Base-by-base conservation (phyloP, 2,888 invertebrate genomes). In the Andrena bicolor region DNA sequence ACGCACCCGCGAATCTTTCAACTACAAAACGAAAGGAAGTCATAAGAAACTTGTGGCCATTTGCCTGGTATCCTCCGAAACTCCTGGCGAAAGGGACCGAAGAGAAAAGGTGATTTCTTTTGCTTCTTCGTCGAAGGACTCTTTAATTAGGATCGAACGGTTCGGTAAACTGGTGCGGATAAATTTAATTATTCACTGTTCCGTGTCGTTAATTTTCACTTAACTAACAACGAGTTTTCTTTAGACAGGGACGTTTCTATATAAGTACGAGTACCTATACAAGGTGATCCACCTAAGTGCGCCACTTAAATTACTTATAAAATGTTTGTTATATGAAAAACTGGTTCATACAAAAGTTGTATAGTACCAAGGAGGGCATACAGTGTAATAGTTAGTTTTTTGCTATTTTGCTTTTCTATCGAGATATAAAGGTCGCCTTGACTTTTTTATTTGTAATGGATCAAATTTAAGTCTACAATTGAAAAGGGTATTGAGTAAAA, bases 151-250 rank as follows among this genome's bases (percentile, higher is more conserved):
- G 48, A 68, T 68, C 78, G 81, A 75, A 66, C 74, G 74, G 65
- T 68, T 56, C 72, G 64, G 72, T 60, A 77, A 76, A 64, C 61
- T 65, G 72, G 32, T 30, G 48, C 4, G 7, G 70, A 64, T 26
- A 56, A 68, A 66, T 81, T 83, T 64, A 80, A 86, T 86, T 84
- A 70, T 73, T 60, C 76, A 4, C 30, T 58, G 56, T 86, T 85
- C 75, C 65, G 61, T 61, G 63, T 51, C 76, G 51, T 16, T 71
- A 80, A 65, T 73, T 83, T 35, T 56, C 35, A 48, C 72, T 76
- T 68, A 56, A 53, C 30, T 53, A 30, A 10, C 51, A 32, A 10
- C 30, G 1, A 61, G 51, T 49, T 65, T 51, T 48, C 56, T 69
- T 73, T 20, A 16, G 48, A 48, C 32, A 5, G 23, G 2, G 5